Percentiles rank a stretch among this genome's conserved stretches.
Conservation (phyloP, 2,113 vertebrate species). For the Genyomyrus donnyi region DNA sequence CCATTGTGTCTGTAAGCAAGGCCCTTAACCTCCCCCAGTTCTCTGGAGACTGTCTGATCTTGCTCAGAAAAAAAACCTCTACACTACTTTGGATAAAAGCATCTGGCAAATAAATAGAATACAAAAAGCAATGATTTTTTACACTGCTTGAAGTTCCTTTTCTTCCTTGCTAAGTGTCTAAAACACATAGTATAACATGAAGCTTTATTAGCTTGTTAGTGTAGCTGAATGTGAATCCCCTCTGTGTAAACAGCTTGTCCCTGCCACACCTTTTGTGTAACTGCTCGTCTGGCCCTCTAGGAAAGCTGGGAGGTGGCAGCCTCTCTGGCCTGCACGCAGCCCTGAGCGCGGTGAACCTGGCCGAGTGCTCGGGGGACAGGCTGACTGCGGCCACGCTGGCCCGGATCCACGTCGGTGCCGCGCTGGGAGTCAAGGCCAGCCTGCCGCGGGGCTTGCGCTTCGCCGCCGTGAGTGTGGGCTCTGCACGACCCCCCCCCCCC, state of each 20-base stretch:
- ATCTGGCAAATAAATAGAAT: background rate
- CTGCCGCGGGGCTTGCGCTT: slow-evolving; percentile 82
- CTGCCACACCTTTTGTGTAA: background rate
- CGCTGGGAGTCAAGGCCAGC: slow-evolving; percentile 84
- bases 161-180: background rate
- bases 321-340: slow-evolving; percentile 82
- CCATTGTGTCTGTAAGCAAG: background rate
- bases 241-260: background rate
- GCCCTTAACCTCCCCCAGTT: background rate
- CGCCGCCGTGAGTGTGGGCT: slow-evolving; percentile 68
- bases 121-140: background rate
- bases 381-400: slow-evolving; percentile 75
- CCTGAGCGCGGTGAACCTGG: slow-evolving; percentile 84
- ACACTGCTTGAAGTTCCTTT: background rate
- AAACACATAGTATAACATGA: background rate
- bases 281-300: slow-evolving; percentile 44
- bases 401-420: slow-evolving; percentile 82
- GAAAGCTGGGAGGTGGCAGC: slow-evolving; percentile 79
- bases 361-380: slow-evolving; percentile 74
- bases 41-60: background rate
- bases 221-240: background rate
- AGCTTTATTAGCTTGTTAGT: background rate
- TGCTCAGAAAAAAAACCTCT: background rate
- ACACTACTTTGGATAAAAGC: background rate
- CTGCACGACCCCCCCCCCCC: too few relatives aligned